Percentiles rank a stretch among this genome's conserved stretches.
Conservation (phyloP, 2,888 invertebrate genomes). For the Clistopyga incitator region DNA sequence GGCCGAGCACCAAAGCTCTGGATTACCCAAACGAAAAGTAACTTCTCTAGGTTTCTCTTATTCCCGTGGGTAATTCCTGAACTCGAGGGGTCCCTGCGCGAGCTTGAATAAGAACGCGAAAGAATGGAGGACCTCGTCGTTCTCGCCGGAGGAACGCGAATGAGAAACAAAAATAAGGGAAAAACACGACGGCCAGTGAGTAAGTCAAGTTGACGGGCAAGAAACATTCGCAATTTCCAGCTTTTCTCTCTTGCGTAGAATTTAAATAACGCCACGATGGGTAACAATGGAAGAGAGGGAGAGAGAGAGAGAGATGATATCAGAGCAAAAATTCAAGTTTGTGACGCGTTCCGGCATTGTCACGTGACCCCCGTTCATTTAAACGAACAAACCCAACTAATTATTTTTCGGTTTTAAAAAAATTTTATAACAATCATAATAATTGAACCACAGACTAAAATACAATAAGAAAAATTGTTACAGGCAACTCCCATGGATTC, state of each 20-base stretch:
- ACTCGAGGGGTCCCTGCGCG: constrained; percentile 1
- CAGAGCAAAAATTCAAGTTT: background rate
- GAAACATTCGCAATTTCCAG: constrained; percentile 18
- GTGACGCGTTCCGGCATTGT: background rate
- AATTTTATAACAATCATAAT: background rate
- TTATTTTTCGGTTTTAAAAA: background rate
- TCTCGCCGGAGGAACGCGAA: background rate
- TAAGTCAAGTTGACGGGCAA: constrained; percentile 19
- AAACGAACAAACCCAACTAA: background rate
- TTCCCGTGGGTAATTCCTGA: constrained; percentile 18
- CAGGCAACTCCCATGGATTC: too few species aligned
- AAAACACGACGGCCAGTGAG: constrained; percentile 1
- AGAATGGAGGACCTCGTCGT: background rate
- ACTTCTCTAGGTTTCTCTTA: constrained; percentile 9
- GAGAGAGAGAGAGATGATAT: background rate
- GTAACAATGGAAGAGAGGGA: background rate
- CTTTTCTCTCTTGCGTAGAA: constrained; percentile 8
- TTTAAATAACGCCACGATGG: constrained; percentile 20
- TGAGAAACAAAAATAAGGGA: constrained; percentile 1
- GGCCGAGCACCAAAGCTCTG: background rate
- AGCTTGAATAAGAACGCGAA: constrained; percentile 2
- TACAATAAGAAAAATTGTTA: too few species aligned
- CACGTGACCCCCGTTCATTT: constrained; percentile 20
- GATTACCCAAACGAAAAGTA: constrained; percentile 22
- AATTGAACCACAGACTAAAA: too few species aligned